Base-by-base conservation (phyloP, 1,140 invertebrate species). In the Lithobius niger region DNA sequence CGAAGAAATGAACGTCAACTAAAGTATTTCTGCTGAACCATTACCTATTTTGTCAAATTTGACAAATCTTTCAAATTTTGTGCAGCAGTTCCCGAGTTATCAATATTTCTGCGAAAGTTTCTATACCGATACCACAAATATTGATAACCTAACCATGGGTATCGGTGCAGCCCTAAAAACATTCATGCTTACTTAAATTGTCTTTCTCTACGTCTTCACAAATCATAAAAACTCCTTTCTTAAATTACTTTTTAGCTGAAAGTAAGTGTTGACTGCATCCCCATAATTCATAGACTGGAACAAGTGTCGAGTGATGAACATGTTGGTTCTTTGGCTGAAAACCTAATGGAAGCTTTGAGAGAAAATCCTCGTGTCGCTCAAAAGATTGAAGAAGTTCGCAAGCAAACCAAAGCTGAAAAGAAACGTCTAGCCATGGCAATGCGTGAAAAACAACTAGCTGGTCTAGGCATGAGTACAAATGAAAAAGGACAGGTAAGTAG, bases 401-500 rank as follows among this genome's bases (percentile, higher is more conserved):
- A 93, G 59, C 88, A 92, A 64, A 98, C 95, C 0, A 76, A 88
- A 58, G 75, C 77, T 62, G 93, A 97, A 67, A 98, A 98, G 77
- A 98, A 98, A 74, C 80, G 90, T 1, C 73, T 97, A 28, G 94
- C 94, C 0, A 97, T 97, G 94, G 93, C 93, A 0, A 96, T 96
- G 74, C 77, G 95, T 47, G 88, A 97, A 70, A 92, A 95, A 66
- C 93, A 97, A 67, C 73, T 99, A 2, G 89, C 88, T 47, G 89
- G 91, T 27, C 74, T 98, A 36, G 94, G 94, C 22, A 97, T 98
- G 91, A 80, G 85, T 60, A 90, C 88, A 1, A 95, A 95, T 69
- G 91, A 93, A 63, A 90, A 88, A 67, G 89, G 89, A 1, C 61
- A 62, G 55, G 61, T 60, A 47, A 44, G 36, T 18, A n/a, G n/a